A percentile compares a stretch with the other conserved stretches of the same genome.
Conservation (phyloP, 1,140 invertebrate species). For the Agrilus planipennis region DNA sequence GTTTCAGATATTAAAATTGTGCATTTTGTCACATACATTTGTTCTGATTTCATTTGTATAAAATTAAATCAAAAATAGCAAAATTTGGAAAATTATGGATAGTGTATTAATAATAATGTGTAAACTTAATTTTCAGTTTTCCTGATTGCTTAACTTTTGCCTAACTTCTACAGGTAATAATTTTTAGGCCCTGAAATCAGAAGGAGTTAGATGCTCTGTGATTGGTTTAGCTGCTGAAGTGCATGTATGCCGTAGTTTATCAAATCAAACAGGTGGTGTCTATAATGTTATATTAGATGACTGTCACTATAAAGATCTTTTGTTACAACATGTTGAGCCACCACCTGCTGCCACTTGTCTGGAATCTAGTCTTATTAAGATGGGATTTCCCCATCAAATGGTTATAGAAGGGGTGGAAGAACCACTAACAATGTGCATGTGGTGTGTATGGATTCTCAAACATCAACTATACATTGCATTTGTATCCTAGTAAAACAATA, state of each 20-base stretch:
- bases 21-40: too few relatives aligned
- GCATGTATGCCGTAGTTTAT: constrained; percentile 73
- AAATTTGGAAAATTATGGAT: too few relatives aligned
- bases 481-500: too few relatives aligned
- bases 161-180: too few relatives aligned
- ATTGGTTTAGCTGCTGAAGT: constrained; percentile 94
- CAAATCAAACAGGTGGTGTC: constrained; percentile 69
- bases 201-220: constrained; percentile 80
- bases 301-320: constrained; percentile 72
- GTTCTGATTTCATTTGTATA: too few relatives aligned
- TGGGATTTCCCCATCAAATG: constrained; percentile 79
- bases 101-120: too few relatives aligned
- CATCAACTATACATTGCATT: too few relatives aligned
- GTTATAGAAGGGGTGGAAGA: constrained; percentile 48
- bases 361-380: constrained; percentile 78
- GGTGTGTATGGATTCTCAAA: constrained; percentile 41
- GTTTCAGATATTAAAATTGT: too few relatives aligned
- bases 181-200: constrained; percentile 49
- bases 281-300: constrained; percentile 89
- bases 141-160: too few relatives aligned
- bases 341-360: constrained; percentile 69
- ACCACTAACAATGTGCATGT: constrained; percentile 73
- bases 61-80: too few relatives aligned
- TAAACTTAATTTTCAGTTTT: too few relatives aligned
- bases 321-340: constrained; percentile 71